Evolutionary conservation across 1,140 invertebrate species (phyloP).

Genomic region (Drosophila pallidifrons): DNA sequence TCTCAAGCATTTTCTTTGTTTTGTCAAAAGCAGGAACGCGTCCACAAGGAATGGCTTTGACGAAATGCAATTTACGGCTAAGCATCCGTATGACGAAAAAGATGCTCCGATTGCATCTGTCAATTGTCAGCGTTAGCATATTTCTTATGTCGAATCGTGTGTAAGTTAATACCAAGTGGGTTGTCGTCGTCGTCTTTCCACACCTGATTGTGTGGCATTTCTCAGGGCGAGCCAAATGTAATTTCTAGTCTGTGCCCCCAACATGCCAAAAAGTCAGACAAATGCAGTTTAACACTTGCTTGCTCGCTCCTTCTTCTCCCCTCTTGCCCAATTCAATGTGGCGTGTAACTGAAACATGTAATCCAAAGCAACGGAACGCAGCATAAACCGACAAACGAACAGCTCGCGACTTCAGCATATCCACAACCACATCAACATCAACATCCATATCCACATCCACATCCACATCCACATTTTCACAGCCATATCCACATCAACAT

Average conservation of each 20-base stretch:
- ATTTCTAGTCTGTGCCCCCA: slow-evolving; percentile 62
- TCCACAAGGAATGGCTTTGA: slow-evolving; percentile 77
- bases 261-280: slow-evolving; percentile 61
- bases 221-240: slow-evolving; percentile 58
- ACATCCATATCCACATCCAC: slow-evolving; percentile 13
- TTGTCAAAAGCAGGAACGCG: slow-evolving; percentile 39
- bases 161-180: slow-evolving; percentile 62
- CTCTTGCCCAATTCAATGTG: slow-evolving; percentile 37
- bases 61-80: slow-evolving; percentile 73
- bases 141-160: slow-evolving; percentile 59
- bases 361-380: slow-evolving; percentile 58
- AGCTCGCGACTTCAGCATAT: slow-evolving; percentile 40
- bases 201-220: slow-evolving; percentile 68
- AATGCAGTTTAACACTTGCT: slow-evolving; percentile 80
- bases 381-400: slow-evolving; percentile 45
- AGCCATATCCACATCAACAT: slow-evolving; percentile 13
- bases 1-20: slow-evolving; percentile 60
- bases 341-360: slow-evolving; percentile 75
- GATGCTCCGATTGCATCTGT: slow-evolving; percentile 74
- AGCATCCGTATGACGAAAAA: slow-evolving; percentile 15
- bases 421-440: slow-evolving; percentile 2
- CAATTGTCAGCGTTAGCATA: slow-evolving; percentile 67
- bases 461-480: slow-evolving; percentile 4
- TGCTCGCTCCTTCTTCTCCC: slow-evolving; percentile 24
- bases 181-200: slow-evolving; percentile 43